Percentiles rank a stretch among this genome's conserved stretches.
Conservation (phyloP, 2,797 vertebrate genomes). For the Dipus sagitta region DNA sequence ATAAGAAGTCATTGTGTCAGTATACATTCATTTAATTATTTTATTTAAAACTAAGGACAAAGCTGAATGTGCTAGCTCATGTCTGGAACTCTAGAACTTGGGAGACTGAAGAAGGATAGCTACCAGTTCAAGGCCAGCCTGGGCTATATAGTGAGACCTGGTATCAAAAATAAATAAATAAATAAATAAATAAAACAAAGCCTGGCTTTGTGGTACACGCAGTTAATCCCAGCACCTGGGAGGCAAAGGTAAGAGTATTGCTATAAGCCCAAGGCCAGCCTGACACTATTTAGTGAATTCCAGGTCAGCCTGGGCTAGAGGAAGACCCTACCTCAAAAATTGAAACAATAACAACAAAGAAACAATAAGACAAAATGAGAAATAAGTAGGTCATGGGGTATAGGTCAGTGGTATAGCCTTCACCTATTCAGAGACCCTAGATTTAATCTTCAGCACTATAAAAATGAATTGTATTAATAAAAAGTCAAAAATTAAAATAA, state of each 20-base stretch:
- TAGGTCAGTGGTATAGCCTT: neutral
- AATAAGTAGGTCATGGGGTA: neutral
- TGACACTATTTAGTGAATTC: neutral
- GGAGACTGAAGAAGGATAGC: neutral
- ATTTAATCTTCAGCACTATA: too few relatives aligned
- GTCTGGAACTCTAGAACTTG: neutral
- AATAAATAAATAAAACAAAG: too few relatives aligned
- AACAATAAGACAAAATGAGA: neutral
- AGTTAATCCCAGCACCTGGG: neutral
- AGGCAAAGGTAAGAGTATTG: neutral
- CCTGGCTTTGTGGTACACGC: too few relatives aligned
- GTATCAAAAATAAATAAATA: too few relatives aligned
- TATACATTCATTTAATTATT: conserved; percentile 16
- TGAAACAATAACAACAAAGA: neutral
- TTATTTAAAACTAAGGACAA: conserved; percentile 29
- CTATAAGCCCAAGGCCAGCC: neutral
- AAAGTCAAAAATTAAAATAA: too few relatives aligned
- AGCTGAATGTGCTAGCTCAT: neutral
- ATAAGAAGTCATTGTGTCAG: neutral
- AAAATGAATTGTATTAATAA: too few relatives aligned
- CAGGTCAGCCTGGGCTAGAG: too few relatives aligned
- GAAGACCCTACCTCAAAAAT: neutral
- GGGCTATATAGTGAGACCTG: neutral
- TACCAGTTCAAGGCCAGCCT: neutral
- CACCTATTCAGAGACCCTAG: too few relatives aligned